A percentile compares a stretch with the other conserved stretches of the same genome.
Conservation (phyloP, 1,140 invertebrate genomes). For the Drosophila auraria region DNA sequence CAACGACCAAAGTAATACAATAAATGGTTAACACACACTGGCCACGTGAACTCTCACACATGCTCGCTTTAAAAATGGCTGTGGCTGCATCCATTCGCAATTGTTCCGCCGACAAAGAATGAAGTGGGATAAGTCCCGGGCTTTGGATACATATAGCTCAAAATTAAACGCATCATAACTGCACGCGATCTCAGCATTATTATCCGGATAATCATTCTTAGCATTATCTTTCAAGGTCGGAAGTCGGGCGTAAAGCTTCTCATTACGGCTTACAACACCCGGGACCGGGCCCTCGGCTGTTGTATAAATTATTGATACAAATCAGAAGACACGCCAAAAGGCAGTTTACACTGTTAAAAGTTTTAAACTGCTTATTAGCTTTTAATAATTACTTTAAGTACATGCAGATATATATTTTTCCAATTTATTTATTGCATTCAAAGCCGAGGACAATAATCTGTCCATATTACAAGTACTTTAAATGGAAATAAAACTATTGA, state of each 20-base stretch:
- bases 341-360: not conserved
- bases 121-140: conserved; percentile 15
- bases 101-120: conserved; percentile 18
- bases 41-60: conserved; percentile 49
- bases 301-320: conserved; percentile 16
- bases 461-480: not conserved
- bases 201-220: conserved; percentile 17
- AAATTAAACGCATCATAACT: conserved; percentile 28
- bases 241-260: conserved; percentile 26
- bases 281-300: not conserved
- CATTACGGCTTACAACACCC: conserved; percentile 12
- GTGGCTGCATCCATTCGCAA: conserved; percentile 9
- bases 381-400: not conserved
- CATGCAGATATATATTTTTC: not conserved
- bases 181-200: conserved; percentile 26
- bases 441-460: not conserved
- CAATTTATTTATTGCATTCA: not conserved
- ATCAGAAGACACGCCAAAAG: conserved; percentile 11
- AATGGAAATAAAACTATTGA: too few species aligned
- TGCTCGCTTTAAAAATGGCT: conserved; percentile 19
- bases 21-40: conserved; percentile 42
- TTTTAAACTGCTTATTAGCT: not conserved
- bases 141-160: conserved; percentile 16
- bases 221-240: conserved; percentile 25
- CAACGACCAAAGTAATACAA: conserved; percentile 8